These are phyloP conservation scores for Hippocampus abdominalis DNA, from an alignment of 2,113 vertebrate species.

Conservation along the genomic window DNA sequence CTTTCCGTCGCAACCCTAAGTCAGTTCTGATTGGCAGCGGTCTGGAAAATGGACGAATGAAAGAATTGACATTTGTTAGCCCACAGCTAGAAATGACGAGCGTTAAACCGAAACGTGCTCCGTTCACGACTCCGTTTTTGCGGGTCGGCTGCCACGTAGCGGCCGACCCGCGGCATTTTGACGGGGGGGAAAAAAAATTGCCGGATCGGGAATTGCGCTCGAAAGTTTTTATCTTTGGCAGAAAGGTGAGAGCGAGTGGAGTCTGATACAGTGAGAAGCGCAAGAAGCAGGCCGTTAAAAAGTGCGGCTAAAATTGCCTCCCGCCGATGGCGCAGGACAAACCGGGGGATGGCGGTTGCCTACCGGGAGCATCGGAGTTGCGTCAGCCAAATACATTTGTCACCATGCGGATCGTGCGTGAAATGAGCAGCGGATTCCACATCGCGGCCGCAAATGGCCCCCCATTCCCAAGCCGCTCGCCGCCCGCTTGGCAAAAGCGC, in stretches of 20 bases:
- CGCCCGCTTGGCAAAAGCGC: constrained; percentile 21
- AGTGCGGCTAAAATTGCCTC: constrained; percentile 15
- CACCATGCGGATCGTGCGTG: constrained; percentile 65
- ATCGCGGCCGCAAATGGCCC: constrained; percentile 48
- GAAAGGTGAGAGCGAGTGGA: constrained; percentile 10
- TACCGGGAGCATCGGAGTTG: constrained; percentile 40
- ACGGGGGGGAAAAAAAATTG: too few relatives aligned
- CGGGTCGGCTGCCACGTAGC: too few relatives aligned
- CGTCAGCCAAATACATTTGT: constrained; percentile 68
- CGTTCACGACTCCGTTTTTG: too few relatives aligned
- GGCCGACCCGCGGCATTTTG: too few relatives aligned
- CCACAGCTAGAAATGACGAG: too few relatives aligned
- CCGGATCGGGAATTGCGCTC: too few relatives aligned
- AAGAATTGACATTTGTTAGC: too few relatives aligned
- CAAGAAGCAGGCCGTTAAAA: constrained; percentile 21
- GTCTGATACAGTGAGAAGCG: constrained; percentile 18
- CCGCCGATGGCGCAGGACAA: constrained; percentile 8
- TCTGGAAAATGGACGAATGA: too few relatives aligned
- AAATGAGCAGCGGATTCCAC: constrained; percentile 66
- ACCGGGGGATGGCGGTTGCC: constrained; percentile 6
- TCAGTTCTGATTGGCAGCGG: too few relatives aligned
- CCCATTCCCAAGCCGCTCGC: constrained; percentile 41
- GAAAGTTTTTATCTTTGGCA: constrained; percentile 3
- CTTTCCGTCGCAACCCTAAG: too few relatives aligned
- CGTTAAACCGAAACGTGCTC: too few relatives aligned